Evolutionary conservation across 2,888 invertebrate species (phyloP).

Genomic region (Pyrrhosoma nymphula): DNA sequence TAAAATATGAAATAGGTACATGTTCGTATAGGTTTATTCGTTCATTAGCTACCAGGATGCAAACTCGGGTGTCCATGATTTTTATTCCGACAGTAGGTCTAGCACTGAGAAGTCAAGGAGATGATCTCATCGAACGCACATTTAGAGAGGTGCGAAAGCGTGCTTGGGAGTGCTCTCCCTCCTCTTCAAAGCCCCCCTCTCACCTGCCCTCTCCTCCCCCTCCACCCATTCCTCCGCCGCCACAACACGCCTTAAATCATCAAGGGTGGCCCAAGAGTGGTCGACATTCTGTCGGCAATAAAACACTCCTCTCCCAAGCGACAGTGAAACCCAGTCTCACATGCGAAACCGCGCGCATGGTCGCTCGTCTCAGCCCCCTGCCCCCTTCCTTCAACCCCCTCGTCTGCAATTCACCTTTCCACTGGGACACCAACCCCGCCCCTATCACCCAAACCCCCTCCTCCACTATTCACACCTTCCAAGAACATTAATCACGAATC

Average conservation of each 20-base stretch:
- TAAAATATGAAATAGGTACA: too few relatives aligned
- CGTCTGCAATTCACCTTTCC: neutral
- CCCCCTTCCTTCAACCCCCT: neutral
- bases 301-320: neutral
- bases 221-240: neutral
- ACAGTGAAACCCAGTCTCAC: neutral
- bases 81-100: too few relatives aligned
- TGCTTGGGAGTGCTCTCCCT: too few relatives aligned
- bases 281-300: constrained; percentile 8
- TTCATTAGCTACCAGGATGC: too few relatives aligned
- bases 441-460: neutral
- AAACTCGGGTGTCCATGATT: too few relatives aligned
- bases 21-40: too few relatives aligned
- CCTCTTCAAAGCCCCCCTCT: neutral
- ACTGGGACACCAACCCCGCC: neutral
- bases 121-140: too few relatives aligned
- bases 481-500: too few relatives aligned
- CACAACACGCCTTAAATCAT: neutral
- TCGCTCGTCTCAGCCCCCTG: neutral
- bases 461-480: too few relatives aligned
- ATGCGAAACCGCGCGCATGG: neutral
- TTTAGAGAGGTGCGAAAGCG: too few relatives aligned
- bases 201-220: neutral
- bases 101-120: too few relatives aligned
- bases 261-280: neutral